A percentile compares a stretch with the other conserved stretches of the same genome.
These are phyloP conservation scores for Ophion costatus DNA, from an alignment of 2,888 invertebrate genomes.

Conservation along the genomic window DNA sequence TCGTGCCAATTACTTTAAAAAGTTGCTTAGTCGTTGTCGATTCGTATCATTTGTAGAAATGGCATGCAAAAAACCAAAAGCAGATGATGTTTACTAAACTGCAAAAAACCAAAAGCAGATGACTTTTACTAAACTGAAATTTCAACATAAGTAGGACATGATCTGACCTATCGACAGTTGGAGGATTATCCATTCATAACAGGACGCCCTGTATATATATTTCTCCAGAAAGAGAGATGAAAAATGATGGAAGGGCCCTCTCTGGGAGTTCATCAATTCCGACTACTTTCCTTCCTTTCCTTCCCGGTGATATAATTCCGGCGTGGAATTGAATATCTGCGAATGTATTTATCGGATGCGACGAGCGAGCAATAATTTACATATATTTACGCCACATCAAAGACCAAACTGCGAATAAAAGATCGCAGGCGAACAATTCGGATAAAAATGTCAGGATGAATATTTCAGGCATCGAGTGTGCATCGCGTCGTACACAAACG, in stretches of 20 bases:
- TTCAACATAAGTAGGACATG: no score
- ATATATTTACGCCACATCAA: not conserved
- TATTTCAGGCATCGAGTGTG: not conserved
- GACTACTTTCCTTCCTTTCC: not conserved
- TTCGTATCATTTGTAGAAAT: no score
- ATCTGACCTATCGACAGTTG: no score
- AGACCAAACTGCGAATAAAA: not conserved
- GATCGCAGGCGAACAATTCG: not conserved
- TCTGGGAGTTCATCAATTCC: constrained; percentile 38
- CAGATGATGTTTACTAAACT: no score
- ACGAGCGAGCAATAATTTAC: not conserved
- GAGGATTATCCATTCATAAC: no score
- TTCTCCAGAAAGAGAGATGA: constrained; percentile 19
- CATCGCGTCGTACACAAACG: not conserved
- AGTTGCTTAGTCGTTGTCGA: no score
- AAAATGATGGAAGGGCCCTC: constrained; percentile 25
- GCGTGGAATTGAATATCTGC: constrained; percentile 2
- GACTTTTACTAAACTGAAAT: no score
- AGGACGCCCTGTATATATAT: no score
- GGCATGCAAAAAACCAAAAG: no score
- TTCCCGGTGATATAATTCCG: not conserved
- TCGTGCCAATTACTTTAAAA: no score
- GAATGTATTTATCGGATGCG: not conserved
- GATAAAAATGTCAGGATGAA: not conserved
- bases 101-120: not conserved